Evolutionary conservation across 2,888 invertebrate genomes (phyloP).

Genomic region (Deilephila elpenor): DNA sequence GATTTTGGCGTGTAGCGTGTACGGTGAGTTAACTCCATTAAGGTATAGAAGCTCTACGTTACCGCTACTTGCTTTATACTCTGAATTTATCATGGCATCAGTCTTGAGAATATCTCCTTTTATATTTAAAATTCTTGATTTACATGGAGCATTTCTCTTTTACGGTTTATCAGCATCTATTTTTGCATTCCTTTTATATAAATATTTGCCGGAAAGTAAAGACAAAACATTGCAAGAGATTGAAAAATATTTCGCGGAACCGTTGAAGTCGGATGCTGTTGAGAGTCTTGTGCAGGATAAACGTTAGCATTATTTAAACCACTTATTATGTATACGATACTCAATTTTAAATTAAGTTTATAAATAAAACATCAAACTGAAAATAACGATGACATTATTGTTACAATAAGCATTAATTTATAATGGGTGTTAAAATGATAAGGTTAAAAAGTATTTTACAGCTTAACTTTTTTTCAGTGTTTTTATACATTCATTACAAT

Average conservation of each 20-base stretch:
- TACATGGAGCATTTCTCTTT: slow-evolving; percentile 48
- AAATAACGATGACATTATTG: too few relatives aligned
- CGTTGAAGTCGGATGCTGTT: neutral
- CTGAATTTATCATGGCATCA: slow-evolving; percentile 37
- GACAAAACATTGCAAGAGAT: slow-evolving; percentile 51
- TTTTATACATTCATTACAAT: too few relatives aligned
- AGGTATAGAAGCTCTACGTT: slow-evolving; percentile 42
- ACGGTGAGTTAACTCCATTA: slow-evolving; percentile 44
- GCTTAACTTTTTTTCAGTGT: too few relatives aligned
- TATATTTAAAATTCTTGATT: slow-evolving; percentile 42
- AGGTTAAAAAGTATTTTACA: too few relatives aligned
- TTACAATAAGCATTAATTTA: too few relatives aligned
- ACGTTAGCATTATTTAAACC: neutral
- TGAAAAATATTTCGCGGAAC: slow-evolving; percentile 33
- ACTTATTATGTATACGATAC: too few relatives aligned
- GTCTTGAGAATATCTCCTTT: slow-evolving; percentile 44
- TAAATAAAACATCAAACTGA: too few relatives aligned
- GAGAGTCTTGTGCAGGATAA: neutral
- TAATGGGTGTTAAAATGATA: too few relatives aligned
- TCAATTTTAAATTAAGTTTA: too few relatives aligned
- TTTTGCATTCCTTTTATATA: slow-evolving; percentile 42
- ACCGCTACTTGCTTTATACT: slow-evolving; percentile 38
- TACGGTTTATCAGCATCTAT: slow-evolving; percentile 43
- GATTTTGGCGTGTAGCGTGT: slow-evolving; percentile 44
- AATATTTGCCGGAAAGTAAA: slow-evolving; percentile 51